phyloP scores from a whole-genome alignment of 2,113 vertebrate species.

The Arvicanthis niloticus region DNA sequence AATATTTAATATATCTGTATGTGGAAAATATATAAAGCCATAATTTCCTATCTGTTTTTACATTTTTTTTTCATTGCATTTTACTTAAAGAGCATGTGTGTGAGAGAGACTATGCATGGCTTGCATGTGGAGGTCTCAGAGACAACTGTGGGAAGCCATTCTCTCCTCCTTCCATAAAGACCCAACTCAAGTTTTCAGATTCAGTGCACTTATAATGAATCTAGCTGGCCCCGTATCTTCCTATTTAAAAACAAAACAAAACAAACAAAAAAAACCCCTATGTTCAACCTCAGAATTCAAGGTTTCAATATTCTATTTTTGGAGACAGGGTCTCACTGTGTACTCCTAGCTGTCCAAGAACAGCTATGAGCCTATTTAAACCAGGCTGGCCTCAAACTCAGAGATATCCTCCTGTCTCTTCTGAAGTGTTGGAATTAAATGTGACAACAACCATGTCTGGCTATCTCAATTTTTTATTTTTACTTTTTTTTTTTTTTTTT shows the following conservation, averaged over 20 bases:
- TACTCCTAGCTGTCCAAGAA: not conserved
- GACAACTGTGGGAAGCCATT: not conserved
- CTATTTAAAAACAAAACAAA: too few relatives aligned
- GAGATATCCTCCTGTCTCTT: not conserved
- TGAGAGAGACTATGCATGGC: not conserved
- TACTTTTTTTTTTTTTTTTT: not conserved
- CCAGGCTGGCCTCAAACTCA: not conserved
- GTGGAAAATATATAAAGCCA: too few relatives aligned
- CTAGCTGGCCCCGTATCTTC: not conserved
- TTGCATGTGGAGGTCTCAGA: not conserved
- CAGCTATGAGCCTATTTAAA: not conserved
- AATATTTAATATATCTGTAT: not conserved
- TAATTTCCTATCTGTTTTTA: not conserved
- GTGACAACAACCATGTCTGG: not conserved
- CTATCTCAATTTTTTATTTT: not conserved
- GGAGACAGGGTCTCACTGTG: not conserved
- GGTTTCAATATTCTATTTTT: not conserved
- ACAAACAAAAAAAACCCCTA: too few relatives aligned
- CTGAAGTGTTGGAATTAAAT: not conserved
- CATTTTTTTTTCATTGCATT: not conserved
- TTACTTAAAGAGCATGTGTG: not conserved
- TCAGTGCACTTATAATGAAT: not conserved
- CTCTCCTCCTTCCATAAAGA: not conserved
- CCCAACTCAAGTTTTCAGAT: not conserved
- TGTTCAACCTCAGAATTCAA: conserved; percentile 21